A percentile compares a stretch with the other conserved stretches of the same genome.
These are phyloP conservation scores for Triplophysa tibetana DNA, from an alignment of 2,113 vertebrate genomes.

Conservation along the genomic window DNA sequence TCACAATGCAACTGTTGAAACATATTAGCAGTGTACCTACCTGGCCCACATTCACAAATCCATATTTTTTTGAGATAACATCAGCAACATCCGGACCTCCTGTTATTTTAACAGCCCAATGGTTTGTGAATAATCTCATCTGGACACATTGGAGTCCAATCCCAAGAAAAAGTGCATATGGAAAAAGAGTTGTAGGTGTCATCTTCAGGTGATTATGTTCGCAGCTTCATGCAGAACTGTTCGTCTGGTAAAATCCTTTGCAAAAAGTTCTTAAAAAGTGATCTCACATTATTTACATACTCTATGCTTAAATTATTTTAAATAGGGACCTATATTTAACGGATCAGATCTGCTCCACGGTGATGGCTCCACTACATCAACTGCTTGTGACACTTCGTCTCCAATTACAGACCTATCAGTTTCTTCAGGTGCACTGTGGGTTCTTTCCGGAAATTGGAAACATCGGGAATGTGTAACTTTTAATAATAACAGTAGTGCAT, in stretches of 20 bases:
- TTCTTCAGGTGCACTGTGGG: background rate
- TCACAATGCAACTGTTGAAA: background rate
- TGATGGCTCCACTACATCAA: constrained; percentile 9
- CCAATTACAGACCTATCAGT: constrained; percentile 44
- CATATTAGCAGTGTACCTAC: constrained; percentile 67
- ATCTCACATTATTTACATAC: background rate
- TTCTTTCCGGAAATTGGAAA: constrained; percentile 5
- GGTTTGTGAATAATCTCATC: constrained; percentile 84
- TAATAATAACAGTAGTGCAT: background rate
- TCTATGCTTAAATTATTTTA: constrained; percentile 6
- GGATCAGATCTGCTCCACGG: background rate
- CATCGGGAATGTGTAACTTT: background rate
- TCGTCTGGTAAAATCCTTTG: background rate
- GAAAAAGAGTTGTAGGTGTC: constrained; percentile 26
- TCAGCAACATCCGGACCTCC: constrained; percentile 78
- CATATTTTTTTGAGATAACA: constrained; percentile 86
- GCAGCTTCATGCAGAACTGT: background rate
- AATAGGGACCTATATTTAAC: constrained; percentile 22
- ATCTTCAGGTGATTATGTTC: constrained; percentile 33
- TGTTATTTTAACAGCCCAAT: constrained; percentile 88
- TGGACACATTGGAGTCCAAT: constrained; percentile 77
- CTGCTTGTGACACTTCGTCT: constrained; percentile 25
- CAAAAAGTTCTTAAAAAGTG: constrained; percentile 1
- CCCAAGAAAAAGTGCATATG: constrained; percentile 70
- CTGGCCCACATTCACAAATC: constrained; percentile 91